A percentile compares a stretch with the other conserved stretches of the same genome.
Conservation (phyloP, 2,113 vertebrate species). For the Loxodonta africana region DNA sequence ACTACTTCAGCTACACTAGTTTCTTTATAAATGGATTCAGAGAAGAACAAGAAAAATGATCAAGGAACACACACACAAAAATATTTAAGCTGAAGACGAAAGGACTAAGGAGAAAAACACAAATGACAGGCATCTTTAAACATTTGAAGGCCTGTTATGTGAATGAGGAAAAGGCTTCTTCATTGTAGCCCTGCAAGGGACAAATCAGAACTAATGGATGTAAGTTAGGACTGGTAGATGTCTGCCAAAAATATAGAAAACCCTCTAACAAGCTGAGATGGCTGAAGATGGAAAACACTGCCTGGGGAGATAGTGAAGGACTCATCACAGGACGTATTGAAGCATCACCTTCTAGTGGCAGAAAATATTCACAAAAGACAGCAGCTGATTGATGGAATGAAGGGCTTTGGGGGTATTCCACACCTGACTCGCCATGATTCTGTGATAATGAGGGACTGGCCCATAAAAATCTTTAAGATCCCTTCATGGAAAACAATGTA, state of each 20-base stretch:
- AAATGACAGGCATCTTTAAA: neutral
- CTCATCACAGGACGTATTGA: neutral
- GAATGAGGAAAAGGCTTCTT: neutral
- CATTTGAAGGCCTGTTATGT: neutral
- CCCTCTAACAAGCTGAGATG: neutral
- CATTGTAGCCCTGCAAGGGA: neutral
- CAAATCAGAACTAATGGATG: neutral
- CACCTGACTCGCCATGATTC: neutral
- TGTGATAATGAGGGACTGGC: neutral
- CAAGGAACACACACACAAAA: conserved; percentile 7
- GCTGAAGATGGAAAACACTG: neutral
- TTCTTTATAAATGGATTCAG: conserved; percentile 1
- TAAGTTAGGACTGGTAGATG: neutral
- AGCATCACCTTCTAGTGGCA: neutral
- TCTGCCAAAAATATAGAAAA: conserved; percentile 26
- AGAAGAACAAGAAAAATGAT: conserved; percentile 12
- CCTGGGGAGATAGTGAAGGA: neutral
- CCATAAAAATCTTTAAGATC: neutral
- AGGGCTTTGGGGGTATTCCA: neutral
- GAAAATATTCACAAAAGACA: neutral
- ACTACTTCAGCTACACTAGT: neutral
- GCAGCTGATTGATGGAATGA: accelerated
- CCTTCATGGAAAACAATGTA: neutral
- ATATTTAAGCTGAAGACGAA: conserved; percentile 32
- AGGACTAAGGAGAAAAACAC: neutral